These are phyloP conservation scores for Saturnia japonica DNA, from an alignment of 2,888 invertebrate genomes.

Conservation along the genomic window DNA sequence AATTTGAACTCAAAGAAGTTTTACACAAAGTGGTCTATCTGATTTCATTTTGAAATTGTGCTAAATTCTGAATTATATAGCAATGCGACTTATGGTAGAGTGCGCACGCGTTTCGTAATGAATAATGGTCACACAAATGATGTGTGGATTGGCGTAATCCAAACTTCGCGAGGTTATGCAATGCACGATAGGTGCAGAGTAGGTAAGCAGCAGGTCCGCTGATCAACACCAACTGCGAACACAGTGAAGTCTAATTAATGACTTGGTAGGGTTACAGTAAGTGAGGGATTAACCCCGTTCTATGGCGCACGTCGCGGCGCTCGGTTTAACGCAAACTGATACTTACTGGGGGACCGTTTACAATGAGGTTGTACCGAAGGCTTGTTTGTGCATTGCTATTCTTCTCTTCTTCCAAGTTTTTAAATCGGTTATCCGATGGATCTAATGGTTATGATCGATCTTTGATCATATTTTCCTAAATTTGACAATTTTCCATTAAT, in stretches of 20 bases:
- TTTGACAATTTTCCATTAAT: too few species aligned
- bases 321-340: neutral
- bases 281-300: constrained; percentile 1
- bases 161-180: neutral
- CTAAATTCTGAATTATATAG: neutral
- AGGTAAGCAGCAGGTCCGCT: neutral
- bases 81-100: constrained; percentile 5
- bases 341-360: neutral
- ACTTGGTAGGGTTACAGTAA: neutral
- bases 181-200: neutral
- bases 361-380: neutral
- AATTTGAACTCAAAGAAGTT: neutral
- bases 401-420: too few species aligned
- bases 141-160: neutral
- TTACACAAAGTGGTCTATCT: neutral
- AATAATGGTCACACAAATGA: constrained; percentile 4
- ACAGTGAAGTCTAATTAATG: neutral
- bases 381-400: too few species aligned
- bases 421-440: too few species aligned
- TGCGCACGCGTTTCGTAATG: neutral
- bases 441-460: too few species aligned
- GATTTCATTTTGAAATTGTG: neutral
- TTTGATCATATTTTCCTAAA: too few species aligned
- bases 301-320: neutral
- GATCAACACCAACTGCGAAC: neutral